Percentiles rank a stretch among this genome's conserved stretches.
Evolutionary conservation across 2,113 vertebrate genomes (phyloP).

Genomic region (Chlorodrepanis virens): DNA sequence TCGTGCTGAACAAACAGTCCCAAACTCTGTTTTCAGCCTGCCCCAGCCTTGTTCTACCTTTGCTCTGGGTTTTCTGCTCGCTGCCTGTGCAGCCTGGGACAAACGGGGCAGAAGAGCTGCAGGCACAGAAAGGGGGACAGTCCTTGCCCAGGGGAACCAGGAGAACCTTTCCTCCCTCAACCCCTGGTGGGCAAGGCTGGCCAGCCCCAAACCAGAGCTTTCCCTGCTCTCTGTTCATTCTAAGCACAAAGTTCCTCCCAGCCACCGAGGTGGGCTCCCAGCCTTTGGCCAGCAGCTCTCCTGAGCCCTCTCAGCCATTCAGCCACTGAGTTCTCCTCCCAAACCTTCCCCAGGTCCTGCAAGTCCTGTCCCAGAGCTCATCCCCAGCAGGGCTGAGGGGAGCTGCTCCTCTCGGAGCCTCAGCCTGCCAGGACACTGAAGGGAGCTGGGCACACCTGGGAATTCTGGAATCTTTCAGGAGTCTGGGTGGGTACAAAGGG

Average conservation of each 20-base stretch:
- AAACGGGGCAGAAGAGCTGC: background rate
- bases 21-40: background rate
- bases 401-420: background rate
- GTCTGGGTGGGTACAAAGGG: background rate
- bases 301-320: background rate
- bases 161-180: background rate
- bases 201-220: background rate
- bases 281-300: background rate
- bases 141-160: background rate
- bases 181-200: background rate
- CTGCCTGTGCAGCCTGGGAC: background rate
- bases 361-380: background rate
- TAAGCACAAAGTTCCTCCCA: background rate
- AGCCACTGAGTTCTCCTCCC: background rate
- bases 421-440: fast-evolving
- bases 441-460: background rate
- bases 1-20: background rate
- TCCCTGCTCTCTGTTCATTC: background rate
- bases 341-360: fast-evolving
- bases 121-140: background rate
- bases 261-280: background rate
- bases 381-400: no score
- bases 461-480: background rate
- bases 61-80: background rate
- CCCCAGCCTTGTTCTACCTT: background rate